Conservation (phyloP, 1,140 invertebrate genomes). For the Scylla paramamosain region DNA sequence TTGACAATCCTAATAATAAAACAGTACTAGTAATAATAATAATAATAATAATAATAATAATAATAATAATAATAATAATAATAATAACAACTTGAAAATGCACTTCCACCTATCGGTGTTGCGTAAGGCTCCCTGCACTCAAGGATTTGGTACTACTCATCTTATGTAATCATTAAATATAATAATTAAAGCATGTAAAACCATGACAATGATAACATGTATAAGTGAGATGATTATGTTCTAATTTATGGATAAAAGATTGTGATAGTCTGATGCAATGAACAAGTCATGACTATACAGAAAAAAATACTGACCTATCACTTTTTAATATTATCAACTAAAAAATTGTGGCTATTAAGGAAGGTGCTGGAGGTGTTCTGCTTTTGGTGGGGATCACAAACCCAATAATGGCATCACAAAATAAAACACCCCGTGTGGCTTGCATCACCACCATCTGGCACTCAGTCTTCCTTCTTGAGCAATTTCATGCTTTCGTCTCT, state of each 20-base stretch:
- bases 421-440: background rate
- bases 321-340: background rate
- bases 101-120: background rate
- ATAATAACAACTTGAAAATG: background rate
- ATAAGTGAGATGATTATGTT: background rate
- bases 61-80: no score
- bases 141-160: slow-evolving; percentile 30
- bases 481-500: background rate
- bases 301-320: slow-evolving; percentile 54
- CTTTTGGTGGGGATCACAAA: background rate
- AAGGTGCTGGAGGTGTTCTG: slow-evolving; percentile 36
- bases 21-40: no score
- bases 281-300: background rate
- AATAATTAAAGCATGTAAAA: slow-evolving; percentile 64
- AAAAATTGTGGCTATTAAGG: slow-evolving; percentile 45
- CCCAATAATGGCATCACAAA: slow-evolving; percentile 17
- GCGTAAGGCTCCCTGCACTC: background rate
- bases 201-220: slow-evolving; percentile 54
- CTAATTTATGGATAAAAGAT: slow-evolving; percentile 25
- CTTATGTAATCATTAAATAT: slow-evolving; percentile 52
- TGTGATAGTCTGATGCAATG: slow-evolving; percentile 14
- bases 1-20: background rate
- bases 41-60: no score
- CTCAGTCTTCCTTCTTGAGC: slow-evolving; percentile 4
- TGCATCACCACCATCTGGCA: background rate